phyloP scores from a whole-genome alignment of 2,113 vertebrate genomes.

The Syngnathoides biaculeatus region DNA sequence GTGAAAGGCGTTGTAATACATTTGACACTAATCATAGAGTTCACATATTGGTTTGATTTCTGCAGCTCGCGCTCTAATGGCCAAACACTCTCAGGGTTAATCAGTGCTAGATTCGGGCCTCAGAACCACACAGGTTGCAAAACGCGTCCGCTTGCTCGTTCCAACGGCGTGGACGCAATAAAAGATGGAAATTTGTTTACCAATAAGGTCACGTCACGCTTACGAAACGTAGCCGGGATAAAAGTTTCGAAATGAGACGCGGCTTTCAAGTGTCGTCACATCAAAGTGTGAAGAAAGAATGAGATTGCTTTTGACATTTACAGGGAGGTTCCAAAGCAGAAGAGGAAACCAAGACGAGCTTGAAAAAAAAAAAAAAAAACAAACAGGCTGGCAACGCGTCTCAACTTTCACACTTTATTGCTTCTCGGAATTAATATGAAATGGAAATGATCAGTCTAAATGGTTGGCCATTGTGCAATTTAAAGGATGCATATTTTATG shows the following conservation, averaged over 20 bases:
- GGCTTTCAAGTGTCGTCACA: not conserved
- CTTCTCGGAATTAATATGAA: not conserved
- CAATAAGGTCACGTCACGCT: not conserved
- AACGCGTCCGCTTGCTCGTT: conserved; percentile 10
- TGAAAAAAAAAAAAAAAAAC: too few species aligned
- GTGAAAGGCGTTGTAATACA: conserved; percentile 65
- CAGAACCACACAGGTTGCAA: conserved; percentile 36
- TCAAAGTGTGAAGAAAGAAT: not conserved
- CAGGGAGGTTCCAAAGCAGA: not conserved
- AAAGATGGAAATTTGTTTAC: not conserved
- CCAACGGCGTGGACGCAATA: conserved; percentile 1
- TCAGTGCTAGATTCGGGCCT: conserved; percentile 56
- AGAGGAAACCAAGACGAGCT: too few species aligned
- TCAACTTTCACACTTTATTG: too few species aligned
- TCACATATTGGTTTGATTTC: conserved; percentile 73
- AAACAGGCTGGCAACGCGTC: too few species aligned
- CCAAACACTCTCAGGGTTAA: conserved; percentile 64
- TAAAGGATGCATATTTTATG: not conserved
- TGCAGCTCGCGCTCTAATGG: conserved; percentile 64
- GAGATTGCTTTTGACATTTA: not conserved
- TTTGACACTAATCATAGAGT: conserved; percentile 72
- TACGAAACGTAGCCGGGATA: not conserved
- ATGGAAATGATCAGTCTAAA: not conserved
- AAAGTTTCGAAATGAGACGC: not conserved
- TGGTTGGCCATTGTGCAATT: not conserved